A percentile compares a stretch with the other conserved stretches of the same genome.
These are phyloP conservation scores for Paracyprichromis sp. DNA, from an alignment of 2,113 vertebrate genomes.

Conservation along the genomic window DNA sequence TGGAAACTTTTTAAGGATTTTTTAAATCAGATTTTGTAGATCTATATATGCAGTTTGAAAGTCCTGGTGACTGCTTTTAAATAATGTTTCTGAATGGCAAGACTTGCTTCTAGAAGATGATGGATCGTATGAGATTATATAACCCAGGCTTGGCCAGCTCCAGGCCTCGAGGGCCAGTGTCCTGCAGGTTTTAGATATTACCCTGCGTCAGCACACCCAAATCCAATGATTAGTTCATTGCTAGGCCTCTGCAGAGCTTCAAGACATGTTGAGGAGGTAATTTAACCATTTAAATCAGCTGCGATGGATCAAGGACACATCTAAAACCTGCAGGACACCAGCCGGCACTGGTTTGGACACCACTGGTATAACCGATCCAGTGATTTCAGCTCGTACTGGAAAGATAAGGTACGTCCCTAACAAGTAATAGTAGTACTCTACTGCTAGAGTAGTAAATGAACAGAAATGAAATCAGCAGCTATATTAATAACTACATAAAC, in stretches of 20 bases:
- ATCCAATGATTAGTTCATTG: neutral
- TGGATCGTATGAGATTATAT: neutral
- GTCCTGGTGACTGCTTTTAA: neutral
- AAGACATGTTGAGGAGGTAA: fast-evolving
- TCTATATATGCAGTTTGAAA: fast-evolving
- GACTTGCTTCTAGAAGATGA: neutral
- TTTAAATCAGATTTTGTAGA: neutral
- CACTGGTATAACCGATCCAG: neutral
- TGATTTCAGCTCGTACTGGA: neutral
- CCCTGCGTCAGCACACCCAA: neutral
- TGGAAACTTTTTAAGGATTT: neutral
- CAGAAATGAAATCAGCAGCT: neutral
- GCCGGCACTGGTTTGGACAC: neutral
- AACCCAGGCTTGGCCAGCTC: neutral
- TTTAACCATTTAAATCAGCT: neutral
- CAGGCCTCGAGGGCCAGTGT: neutral
- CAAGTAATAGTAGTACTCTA: neutral
- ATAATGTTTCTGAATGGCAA: neutral
- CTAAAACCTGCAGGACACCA: fast-evolving
- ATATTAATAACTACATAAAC: neutral
- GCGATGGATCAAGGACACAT: neutral
- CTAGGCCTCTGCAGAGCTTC: neutral
- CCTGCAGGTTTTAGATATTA: fast-evolving
- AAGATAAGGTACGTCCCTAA: fast-evolving
- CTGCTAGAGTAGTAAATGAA: neutral